Evolutionary conservation across 2,113 vertebrate species (phyloP), one percentile per base, ranked within the genome.

Genomic region (Arenaria interpres): DNA sequence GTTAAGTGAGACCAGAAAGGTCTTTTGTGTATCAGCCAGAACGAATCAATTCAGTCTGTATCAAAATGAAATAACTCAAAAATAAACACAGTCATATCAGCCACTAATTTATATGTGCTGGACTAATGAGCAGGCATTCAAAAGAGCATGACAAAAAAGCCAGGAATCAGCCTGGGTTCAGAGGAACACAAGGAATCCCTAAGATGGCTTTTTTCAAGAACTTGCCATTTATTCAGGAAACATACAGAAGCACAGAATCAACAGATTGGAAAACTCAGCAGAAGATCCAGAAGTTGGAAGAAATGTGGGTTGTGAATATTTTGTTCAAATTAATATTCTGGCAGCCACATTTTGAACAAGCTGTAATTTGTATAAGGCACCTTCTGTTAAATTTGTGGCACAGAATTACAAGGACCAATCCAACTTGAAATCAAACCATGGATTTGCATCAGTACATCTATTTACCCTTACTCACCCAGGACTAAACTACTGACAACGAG

Each of bases 311-410:
- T 95, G 85, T 83, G 95, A 95, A 94, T 88, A 68, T 97, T 97
- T 96, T 96, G 94, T 97, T 97, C 94, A 96, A 98, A 97, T 97
- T 97, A 98, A 97, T 98, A 98, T 97, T 97, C 97, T 97, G 97
- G 97, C 97, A 98, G 84, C 94, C 97, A 96, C 95, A 93, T 93
- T 98, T 96, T 96, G 92, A 98, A 97, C 95, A 94, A 95, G 97
- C 89, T 97, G 90, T 97, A 96, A 98, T 98, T 97, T 98, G 93
- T 96, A 82, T 94, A 90, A 97, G 96, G 85, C 91, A 93, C 97
- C 96, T 98, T 98, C 97, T 98, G 97, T 98, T 97, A 97, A 96
- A 91, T 94, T 90, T 94, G 92, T 97, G 94, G 93, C 94, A 93
- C 8, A 32, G 89, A 97, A 96, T 73, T 88, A 86, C 89, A 80